These are phyloP conservation scores for Emydocephalus ijimae DNA, from an alignment of 2,113 vertebrate species.

Conservation along the genomic window DNA sequence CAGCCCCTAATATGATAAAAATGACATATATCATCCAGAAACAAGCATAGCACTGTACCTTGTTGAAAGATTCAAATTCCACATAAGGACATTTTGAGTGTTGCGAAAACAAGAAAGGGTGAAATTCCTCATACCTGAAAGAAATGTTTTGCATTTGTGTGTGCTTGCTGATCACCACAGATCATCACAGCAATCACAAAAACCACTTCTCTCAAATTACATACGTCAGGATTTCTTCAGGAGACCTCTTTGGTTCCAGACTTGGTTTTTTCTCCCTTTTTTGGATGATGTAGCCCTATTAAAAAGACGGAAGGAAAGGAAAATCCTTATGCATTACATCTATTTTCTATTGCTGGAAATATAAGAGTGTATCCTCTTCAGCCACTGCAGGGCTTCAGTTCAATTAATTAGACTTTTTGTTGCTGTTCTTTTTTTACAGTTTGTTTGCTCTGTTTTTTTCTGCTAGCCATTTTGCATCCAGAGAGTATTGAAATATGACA, in stretches of 20 bases:
- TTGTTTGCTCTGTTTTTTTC: neutral
- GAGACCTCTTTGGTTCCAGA: constrained; percentile 76
- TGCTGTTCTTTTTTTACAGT: neutral
- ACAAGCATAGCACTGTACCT: constrained; percentile 74
- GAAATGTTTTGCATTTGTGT: constrained; percentile 58
- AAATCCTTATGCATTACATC: neutral
- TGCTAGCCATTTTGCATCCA: neutral
- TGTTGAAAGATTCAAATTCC: constrained; percentile 95
- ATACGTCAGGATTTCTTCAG: constrained; percentile 94
- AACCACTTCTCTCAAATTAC: constrained; percentile 39
- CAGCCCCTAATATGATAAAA: neutral
- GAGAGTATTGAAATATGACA: neutral
- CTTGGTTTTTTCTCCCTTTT: constrained; percentile 92
- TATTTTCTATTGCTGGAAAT: neutral
- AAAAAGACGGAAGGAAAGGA: neutral
- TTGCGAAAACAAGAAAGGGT: constrained; percentile 95
- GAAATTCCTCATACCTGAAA: constrained; percentile 96
- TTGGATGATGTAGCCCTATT: constrained; percentile 91
- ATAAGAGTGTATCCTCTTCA: neutral
- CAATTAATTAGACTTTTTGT: neutral
- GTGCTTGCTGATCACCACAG: constrained; percentile 34
- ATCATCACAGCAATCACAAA: constrained; percentile 14
- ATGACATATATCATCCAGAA: constrained; percentile 34
- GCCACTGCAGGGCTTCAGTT: neutral
- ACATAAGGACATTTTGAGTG: constrained; percentile 80